These are phyloP conservation scores for Cassiopea xamachana DNA, from an alignment of 30 jellyfish, hydroid and myxozoan genomes.

Conservation along the genomic window DNA sequence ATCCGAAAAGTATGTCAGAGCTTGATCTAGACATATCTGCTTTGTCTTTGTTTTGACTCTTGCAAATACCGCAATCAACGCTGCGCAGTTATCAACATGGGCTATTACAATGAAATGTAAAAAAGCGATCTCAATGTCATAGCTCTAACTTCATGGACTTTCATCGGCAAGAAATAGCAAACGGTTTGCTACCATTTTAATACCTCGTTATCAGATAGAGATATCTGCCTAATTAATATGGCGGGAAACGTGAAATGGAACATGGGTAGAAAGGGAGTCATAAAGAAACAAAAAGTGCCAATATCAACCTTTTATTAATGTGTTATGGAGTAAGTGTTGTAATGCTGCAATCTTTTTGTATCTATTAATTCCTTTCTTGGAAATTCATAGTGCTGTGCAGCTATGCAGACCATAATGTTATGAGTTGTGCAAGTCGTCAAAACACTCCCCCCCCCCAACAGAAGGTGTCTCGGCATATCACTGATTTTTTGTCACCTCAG, in stretches of 20 bases:
- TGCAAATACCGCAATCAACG: no score
- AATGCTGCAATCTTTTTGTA: background rate
- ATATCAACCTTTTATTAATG: no score
- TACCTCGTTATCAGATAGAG: background rate
- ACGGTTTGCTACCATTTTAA: background rate
- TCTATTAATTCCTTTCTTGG: background rate
- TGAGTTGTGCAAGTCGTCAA: no score
- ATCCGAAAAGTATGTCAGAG: conserved; percentile 36
- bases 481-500: no score
- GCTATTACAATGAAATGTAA: no score
- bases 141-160: no score
- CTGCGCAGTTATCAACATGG: no score
- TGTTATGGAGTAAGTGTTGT: background rate
- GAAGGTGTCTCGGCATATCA: no score
- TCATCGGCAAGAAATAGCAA: background rate
- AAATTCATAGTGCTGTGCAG: background rate
- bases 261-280: background rate
- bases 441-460: no score
- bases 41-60: background rate
- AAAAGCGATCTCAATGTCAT: no score
- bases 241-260: conserved; percentile 1
- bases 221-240: background rate
- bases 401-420: no score
- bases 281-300: no score
- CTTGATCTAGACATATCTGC: conserved; percentile 45